Percentiles rank a stretch among this genome's conserved stretches.
These are phyloP conservation scores for Hemibagrus guttatus DNA, from an alignment of 2,797 vertebrate genomes.

Conservation along the genomic window DNA sequence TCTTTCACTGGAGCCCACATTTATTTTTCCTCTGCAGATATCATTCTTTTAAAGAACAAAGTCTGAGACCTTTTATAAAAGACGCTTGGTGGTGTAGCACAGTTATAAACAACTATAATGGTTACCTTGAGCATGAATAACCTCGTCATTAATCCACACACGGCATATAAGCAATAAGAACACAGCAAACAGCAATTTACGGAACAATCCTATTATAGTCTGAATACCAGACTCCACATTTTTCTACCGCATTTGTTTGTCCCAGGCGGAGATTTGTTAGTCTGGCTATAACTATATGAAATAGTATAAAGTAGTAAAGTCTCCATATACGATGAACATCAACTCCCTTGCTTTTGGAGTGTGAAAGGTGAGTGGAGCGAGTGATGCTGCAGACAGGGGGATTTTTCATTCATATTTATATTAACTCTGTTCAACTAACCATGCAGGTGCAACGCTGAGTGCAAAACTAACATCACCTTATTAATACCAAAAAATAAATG, in stretches of 20 bases:
- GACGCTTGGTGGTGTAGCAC: not conserved
- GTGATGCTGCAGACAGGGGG: not conserved
- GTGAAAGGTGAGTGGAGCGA: not conserved
- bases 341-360: not conserved
- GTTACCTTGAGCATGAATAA: constrained; percentile 10
- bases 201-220: not conserved
- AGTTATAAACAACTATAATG: constrained; percentile 12
- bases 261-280: not conserved
- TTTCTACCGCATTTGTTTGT: not conserved
- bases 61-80: constrained; percentile 18
- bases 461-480: not conserved
- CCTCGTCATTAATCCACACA: constrained; percentile 12
- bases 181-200: not conserved
- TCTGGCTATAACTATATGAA: not conserved
- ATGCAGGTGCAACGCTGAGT: not conserved
- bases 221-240: not conserved
- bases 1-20: constrained; percentile 2
- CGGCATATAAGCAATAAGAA: constrained; percentile 16
- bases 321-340: not conserved
- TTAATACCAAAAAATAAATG: not conserved
- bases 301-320: not conserved
- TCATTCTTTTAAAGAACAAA: constrained; percentile 34
- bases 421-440: constrained; percentile 6
- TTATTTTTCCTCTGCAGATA: constrained; percentile 34
- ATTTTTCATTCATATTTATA: not conserved